Base-by-base conservation (phyloP, 1,140 invertebrate genomes). In the Leptestheria dahalacensis region DNA sequence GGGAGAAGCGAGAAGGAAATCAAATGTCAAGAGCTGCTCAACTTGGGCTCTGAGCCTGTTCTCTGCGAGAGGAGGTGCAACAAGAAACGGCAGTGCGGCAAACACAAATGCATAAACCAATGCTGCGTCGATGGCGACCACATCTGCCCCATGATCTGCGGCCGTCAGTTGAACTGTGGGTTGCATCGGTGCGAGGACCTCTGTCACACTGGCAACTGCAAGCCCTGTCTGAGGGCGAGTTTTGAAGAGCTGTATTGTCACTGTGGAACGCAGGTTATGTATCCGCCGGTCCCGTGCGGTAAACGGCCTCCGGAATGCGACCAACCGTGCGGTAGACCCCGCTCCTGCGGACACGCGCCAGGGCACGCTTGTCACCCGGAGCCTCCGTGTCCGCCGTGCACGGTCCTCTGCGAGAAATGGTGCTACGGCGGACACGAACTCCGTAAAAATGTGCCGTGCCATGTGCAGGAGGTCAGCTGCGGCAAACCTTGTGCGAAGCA, bases 231-330 rank as follows among this genome's bases (percentile, higher is more conserved):
- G 63, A 75, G 83, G 63, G 83, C 84, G 65, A 90, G 81, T 68
- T 97, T 93, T 72, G 88, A 94, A 53, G 94, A 97, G 71, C 73
- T 97, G 2, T 82, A 81, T 2, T 97, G 95, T 69, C 84, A 89
- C 66, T 98, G 95, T 73, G 93, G 93, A 1, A 75, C 78, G 0
- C 81, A 83, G 59, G 84, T 95, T 20, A 73, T 89, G 49, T 85
- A 85, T 72, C 93, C 94, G 2, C 94, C 94, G 0, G 81, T 97
- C 48, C 80, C 86, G 0, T 98, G 94, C 71, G 93, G 93, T 2
- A 86, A 90, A 0, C 80, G 80, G 61, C 82, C 81, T 3, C 92
- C 93, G 0, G 70, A 76, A 6, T 98, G 94, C 74, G 73, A 73
- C 24, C 74, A 80, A 18, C 82, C 82, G 0, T 98, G 94, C 71